Evolutionary conservation across 1,140 invertebrate species (phyloP).

Genomic region (Pogonus chalceus): DNA sequence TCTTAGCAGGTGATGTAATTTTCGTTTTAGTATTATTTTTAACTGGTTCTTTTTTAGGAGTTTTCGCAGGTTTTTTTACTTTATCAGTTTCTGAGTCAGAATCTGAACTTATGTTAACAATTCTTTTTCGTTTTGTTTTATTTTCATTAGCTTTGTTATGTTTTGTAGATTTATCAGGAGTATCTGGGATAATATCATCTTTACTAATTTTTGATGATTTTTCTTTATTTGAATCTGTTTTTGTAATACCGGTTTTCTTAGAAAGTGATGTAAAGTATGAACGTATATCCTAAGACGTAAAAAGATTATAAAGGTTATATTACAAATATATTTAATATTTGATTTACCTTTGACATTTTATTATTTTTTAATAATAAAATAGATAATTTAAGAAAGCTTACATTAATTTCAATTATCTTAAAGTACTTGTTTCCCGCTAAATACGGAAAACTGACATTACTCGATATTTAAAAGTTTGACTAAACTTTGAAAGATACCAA

Average conservation of each 20-base stretch:
- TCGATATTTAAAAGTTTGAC: too few species aligned
- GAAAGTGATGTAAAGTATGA: constrained; percentile 34
- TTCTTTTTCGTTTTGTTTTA: constrained; percentile 20
- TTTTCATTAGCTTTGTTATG: constrained; percentile 13
- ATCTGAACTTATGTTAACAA: constrained; percentile 27
- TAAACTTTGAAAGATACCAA: too few species aligned
- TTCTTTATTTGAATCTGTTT: not conserved
- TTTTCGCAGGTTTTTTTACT: constrained; percentile 16
- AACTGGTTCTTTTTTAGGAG: too few species aligned
- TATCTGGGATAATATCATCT: constrained; percentile 26
- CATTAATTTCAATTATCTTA: too few species aligned
- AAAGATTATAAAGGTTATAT: not conserved
- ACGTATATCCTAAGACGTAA: constrained; percentile 38
- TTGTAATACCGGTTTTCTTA: constrained; percentile 21
- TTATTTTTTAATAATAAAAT: too few species aligned
- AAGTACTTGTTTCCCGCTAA: too few species aligned
- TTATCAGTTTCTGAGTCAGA: constrained; percentile 27
- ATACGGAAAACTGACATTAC: too few species aligned
- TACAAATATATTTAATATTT: not conserved
- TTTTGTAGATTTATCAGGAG: constrained; percentile 19
- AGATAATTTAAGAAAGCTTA: too few species aligned
- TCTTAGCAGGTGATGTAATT: constrained; percentile 18
- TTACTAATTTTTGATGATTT: constrained; percentile 9
- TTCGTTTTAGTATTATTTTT: constrained; percentile 9
- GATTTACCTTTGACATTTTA: not conserved